Percentiles rank a stretch among this genome's conserved stretches.
These are phyloP conservation scores for Saccostrea glomerata DNA, from an alignment of 1,140 invertebrate genomes.

Conservation along the genomic window DNA sequence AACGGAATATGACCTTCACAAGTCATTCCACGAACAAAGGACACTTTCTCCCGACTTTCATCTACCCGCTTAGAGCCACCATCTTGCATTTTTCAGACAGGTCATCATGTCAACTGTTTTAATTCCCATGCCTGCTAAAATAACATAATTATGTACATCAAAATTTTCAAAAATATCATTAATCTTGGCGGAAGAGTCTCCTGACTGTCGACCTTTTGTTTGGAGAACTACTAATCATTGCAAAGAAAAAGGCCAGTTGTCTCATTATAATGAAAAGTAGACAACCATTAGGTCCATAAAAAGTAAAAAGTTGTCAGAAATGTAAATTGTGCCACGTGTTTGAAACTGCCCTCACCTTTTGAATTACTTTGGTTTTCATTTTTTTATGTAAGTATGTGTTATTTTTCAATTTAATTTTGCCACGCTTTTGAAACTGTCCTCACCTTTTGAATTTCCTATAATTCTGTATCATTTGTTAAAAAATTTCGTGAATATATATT, in stretches of 20 bases:
- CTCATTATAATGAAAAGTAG: constrained; percentile 27
- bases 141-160: constrained; percentile 17
- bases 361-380: background rate
- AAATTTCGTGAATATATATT: too few species aligned
- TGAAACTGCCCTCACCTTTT: background rate
- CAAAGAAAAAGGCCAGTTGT: constrained; percentile 24
- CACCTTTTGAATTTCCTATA: too few species aligned
- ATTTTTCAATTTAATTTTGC: too few species aligned
- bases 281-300: constrained; percentile 19
- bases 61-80: background rate
- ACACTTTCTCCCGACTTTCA: constrained; percentile 25
- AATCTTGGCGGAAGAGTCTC: background rate
- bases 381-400: background rate
- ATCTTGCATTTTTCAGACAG: constrained; percentile 1
- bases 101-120: constrained; percentile 13
- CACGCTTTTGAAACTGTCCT: too few species aligned
- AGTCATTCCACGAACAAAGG: background rate
- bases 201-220: constrained; percentile 16
- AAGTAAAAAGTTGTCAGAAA: constrained; percentile 14
- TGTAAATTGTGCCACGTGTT: constrained; percentile 22
- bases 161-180: constrained; percentile 18
- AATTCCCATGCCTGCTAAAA: background rate
- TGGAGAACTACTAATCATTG: constrained; percentile 30
- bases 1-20: constrained; percentile 11
- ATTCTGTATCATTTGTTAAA: too few species aligned